phyloP scores from a whole-genome alignment of 1,140 invertebrate species.

The Epicauta chinensis region DNA sequence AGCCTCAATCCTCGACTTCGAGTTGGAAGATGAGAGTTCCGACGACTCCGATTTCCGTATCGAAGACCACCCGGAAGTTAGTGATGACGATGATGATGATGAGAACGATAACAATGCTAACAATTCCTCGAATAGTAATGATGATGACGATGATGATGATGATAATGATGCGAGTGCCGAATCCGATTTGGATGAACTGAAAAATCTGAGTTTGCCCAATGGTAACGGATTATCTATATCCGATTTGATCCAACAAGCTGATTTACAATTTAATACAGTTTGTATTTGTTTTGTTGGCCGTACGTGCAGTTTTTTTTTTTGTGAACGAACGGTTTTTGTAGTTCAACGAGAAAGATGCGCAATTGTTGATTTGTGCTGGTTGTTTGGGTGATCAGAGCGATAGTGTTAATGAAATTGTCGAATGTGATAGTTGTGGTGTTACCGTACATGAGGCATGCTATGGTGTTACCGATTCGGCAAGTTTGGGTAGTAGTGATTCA shows the following conservation, averaged over 20 bases:
- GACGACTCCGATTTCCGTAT: conserved; percentile 94
- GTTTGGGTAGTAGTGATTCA: conserved; percentile 83
- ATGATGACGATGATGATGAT: conserved; percentile 39
- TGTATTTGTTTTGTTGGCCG: not conserved
- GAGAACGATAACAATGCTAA: too few relatives aligned
- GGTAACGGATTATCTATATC: conserved; percentile 35
- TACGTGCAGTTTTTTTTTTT: conserved; percentile 1
- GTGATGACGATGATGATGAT: conserved; percentile 56
- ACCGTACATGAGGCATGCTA: conserved; percentile 97
- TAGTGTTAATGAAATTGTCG: conserved; percentile 92
- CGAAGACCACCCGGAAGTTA: conserved; percentile 75
- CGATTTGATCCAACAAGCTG: conserved; percentile 50
- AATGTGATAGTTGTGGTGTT: conserved; percentile 93
- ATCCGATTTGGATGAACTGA: conserved; percentile 41
- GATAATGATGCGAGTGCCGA: conserved; percentile 29
- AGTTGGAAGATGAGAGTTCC: conserved; percentile 87
- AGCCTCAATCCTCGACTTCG: conserved; percentile 72
- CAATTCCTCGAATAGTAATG: conserved; percentile 52
- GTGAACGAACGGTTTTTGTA: conserved; percentile 23
- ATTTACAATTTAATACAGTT: conserved; percentile 21
- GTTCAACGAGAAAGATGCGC: conserved; percentile 38
- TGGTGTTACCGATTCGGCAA: conserved; percentile 88
- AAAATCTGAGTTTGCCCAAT: conserved; percentile 32
- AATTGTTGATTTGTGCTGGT: conserved; percentile 79
- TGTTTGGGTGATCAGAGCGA: conserved; percentile 90